A percentile compares a stretch with the other conserved stretches of the same genome.
These are phyloP conservation scores for Haliclona indistincta DNA, from an alignment of 37 sponge, comb jelly and placozoan genomes.

Conservation along the genomic window DNA sequence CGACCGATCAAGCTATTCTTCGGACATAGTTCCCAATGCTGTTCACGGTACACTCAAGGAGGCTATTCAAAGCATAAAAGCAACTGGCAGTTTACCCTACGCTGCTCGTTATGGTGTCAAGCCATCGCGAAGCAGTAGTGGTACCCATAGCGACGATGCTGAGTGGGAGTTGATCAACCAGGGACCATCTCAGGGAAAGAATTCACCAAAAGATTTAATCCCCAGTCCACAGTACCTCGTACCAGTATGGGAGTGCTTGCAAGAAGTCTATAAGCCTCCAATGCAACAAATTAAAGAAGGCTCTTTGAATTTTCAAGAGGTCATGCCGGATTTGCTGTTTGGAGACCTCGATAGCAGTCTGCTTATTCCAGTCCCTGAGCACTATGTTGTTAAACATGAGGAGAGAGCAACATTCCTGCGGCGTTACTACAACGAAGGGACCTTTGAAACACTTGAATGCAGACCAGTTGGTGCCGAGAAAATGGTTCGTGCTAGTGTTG, in stretches of 20 bases:
- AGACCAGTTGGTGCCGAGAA: conserved; percentile 41
- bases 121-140: neutral
- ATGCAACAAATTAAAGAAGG: conserved; percentile 7
- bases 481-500: conserved; percentile 21
- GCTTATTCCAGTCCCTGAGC: conserved; percentile 19
- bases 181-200: no score
- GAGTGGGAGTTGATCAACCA: no score
- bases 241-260: conserved; percentile 66
- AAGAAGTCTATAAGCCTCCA: conserved; percentile 42
- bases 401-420: conserved; percentile 32
- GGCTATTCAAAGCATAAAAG: neutral
- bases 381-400: conserved; percentile 2
- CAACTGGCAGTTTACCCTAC: neutral
- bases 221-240: conserved; percentile 38
- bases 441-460: conserved; percentile 7
- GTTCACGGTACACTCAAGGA: neutral
- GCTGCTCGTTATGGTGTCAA: neutral
- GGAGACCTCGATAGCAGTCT: conserved; percentile 20
- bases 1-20: neutral
- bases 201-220: no score
- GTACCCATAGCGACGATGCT: neutral
- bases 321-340: conserved; percentile 61
- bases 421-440: conserved; percentile 32
- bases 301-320: conserved; percentile 10
- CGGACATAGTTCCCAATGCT: neutral